Percentiles rank a stretch among this genome's conserved stretches.
These are phyloP conservation scores for Orthosia cruda DNA, from an alignment of 2,888 invertebrate genomes.

Conservation along the genomic window DNA sequence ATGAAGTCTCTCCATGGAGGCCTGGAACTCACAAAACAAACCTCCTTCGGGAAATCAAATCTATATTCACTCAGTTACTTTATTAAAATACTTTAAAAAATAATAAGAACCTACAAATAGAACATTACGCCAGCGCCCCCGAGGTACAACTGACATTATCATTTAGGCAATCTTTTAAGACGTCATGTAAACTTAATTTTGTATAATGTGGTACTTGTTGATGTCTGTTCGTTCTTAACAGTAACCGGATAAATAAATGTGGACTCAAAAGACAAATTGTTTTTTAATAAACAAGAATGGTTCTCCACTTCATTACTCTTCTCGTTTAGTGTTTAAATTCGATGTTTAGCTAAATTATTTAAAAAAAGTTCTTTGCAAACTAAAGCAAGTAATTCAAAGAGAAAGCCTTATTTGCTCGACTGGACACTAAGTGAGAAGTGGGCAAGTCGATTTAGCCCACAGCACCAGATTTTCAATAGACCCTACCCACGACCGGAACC, in stretches of 20 bases:
- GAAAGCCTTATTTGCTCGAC: conserved; percentile 58
- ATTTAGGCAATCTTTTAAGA: conserved; percentile 40
- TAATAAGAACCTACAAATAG: conserved; percentile 47
- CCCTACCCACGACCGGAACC: conserved; percentile 80
- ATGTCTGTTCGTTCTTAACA: neutral
- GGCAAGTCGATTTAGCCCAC: conserved; percentile 77
- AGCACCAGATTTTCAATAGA: conserved; percentile 83
- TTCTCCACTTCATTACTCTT: neutral
- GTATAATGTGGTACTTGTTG: conserved; percentile 11
- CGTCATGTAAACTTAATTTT: conserved; percentile 26
- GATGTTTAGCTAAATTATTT: conserved; percentile 6
- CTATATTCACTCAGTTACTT: conserved; percentile 58
- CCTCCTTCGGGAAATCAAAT: conserved; percentile 65
- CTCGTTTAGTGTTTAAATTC: conserved; percentile 15
- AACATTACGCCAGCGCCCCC: conserved; percentile 38
- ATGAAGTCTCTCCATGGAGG: conserved; percentile 47
- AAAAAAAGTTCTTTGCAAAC: conserved; percentile 18
- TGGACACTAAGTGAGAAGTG: conserved; percentile 67
- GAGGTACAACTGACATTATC: conserved; percentile 35
- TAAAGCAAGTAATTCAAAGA: conserved; percentile 37
- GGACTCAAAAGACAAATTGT: neutral
- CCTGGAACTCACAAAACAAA: conserved; percentile 55
- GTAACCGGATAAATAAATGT: conserved; percentile 11
- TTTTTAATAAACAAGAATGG: conserved; percentile 6
- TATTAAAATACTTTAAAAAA: conserved; percentile 52